Evolutionary conservation across 2,797 vertebrate species (phyloP).

Genomic region (Novumbra hubbsi): DNA sequence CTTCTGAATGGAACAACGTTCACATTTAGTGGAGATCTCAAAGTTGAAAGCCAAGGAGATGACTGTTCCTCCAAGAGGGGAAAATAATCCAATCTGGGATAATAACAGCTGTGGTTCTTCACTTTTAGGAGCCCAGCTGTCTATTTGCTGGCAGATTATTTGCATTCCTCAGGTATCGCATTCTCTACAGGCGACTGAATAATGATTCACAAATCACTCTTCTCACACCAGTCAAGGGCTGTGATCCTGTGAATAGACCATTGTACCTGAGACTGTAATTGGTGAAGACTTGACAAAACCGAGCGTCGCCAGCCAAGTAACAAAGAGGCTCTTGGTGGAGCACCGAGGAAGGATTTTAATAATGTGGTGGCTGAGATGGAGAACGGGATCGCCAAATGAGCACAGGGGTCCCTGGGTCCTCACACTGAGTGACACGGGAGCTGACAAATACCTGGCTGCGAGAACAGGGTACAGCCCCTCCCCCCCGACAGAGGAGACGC

Average conservation of each 20-base stretch:
- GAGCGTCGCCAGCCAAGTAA: constrained; percentile 95
- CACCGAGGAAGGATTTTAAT: constrained; percentile 99
- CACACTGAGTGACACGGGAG: constrained; percentile 95
- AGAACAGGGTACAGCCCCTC: constrained; percentile 77
- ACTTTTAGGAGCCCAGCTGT: constrained; percentile 86
- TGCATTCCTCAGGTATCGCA: constrained; percentile 98
- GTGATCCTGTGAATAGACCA: constrained; percentile 98
- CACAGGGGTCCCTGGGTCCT: constrained; percentile 90
- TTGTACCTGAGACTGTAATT: constrained; percentile 99
- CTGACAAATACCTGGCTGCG: constrained; percentile 83
- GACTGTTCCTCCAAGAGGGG: constrained; percentile 55
- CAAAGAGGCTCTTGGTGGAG: constrained; percentile 95
- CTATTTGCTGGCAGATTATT: constrained; percentile 91
- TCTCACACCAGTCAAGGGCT: constrained; percentile 95
- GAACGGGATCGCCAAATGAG: constrained; percentile 95
- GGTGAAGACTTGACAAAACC: constrained; percentile 98
- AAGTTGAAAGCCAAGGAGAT: constrained; percentile 60
- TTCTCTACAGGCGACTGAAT: constrained; percentile 93
- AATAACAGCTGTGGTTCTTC: constrained; percentile 89
- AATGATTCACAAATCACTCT: constrained; percentile 99
- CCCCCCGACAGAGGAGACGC: constrained; percentile 73
- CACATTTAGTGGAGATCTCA: constrained; percentile 64
- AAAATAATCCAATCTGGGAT: constrained; percentile 75
- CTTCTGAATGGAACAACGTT: constrained; percentile 51
- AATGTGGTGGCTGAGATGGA: constrained; percentile 90